phyloP scores from a whole-genome alignment of 2,888 invertebrate genomes.

The Hypena proboscidalis region DNA sequence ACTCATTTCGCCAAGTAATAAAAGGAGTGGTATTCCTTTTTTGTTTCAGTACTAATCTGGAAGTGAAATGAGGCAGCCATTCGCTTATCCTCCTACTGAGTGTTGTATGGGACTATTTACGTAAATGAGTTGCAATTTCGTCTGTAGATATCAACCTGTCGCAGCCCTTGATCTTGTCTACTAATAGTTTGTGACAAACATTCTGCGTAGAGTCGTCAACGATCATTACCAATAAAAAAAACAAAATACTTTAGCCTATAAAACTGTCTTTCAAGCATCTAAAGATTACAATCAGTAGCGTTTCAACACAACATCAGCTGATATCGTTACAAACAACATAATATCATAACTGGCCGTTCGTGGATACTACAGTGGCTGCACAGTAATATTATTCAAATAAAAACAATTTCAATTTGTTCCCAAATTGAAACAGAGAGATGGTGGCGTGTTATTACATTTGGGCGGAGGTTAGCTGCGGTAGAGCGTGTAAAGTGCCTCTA shows the following conservation, averaged over 20 bases:
- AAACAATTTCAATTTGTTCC: slow-evolving; percentile 86
- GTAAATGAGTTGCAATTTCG: slow-evolving; percentile 18
- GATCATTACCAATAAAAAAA: no score
- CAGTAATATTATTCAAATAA: slow-evolving; percentile 84
- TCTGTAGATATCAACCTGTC: slow-evolving; percentile 2
- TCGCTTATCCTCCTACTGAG: slow-evolving; percentile 13
- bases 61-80: slow-evolving; percentile 18
- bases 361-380: slow-evolving; percentile 48
- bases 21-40: slow-evolving; percentile 20
- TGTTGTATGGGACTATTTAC: slow-evolving; percentile 13
- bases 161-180: slow-evolving; percentile 3
- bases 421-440: slow-evolving; percentile 85
- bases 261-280: slow-evolving; percentile 8
- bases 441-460: slow-evolving; percentile 82
- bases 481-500: slow-evolving; percentile 84
- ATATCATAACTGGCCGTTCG: slow-evolving; percentile 56
- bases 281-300: slow-evolving; percentile 28
- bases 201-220: no score
- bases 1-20: slow-evolving; percentile 26
- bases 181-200: no score
- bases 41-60: slow-evolving; percentile 30
- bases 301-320: slow-evolving; percentile 29
- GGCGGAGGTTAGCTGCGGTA: slow-evolving; percentile 82
- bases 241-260: no score
- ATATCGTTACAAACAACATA: slow-evolving; percentile 43